Evolutionary conservation across 2,797 vertebrate genomes (phyloP).

Genomic region (Mallotus villosus): DNA sequence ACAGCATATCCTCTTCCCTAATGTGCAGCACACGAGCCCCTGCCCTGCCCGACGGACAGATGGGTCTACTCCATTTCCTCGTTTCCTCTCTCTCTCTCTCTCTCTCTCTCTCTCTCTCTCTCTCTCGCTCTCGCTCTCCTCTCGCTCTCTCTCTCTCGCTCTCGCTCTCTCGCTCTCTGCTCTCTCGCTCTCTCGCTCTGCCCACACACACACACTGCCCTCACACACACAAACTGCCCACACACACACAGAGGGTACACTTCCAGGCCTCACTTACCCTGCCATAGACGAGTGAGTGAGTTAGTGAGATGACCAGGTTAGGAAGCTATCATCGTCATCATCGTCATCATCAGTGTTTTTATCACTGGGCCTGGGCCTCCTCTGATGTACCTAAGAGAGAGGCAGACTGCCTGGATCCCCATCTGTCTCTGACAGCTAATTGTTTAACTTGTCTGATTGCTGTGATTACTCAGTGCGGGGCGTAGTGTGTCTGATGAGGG

Average conservation of each 20-base stretch:
- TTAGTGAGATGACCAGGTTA: conserved; percentile 46
- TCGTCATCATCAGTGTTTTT: conserved; percentile 18
- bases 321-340: conserved; percentile 38
- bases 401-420: conserved; percentile 56
- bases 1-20: conserved; percentile 56
- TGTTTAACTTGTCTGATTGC: conserved; percentile 76
- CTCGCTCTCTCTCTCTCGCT: neutral
- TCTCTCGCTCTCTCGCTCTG: conserved; percentile 15
- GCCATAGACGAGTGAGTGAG: conserved; percentile 30
- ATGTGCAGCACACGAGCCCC: conserved; percentile 40
- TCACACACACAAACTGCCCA: neutral
- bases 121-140: neutral
- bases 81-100: conserved; percentile 21
- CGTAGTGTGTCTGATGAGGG: conserved; percentile 15
- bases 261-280: conserved; percentile 52
- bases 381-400: conserved; percentile 65
- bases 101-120: conserved; percentile 13
- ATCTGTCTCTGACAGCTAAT: conserved; percentile 72
- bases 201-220: neutral
- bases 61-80: conserved; percentile 57
- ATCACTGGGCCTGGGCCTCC: conserved; percentile 41
- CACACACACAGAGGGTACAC: conserved; percentile 14
- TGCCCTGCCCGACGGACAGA: conserved; percentile 28
- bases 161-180: neutral
- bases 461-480: conserved; percentile 66